Conservation (phyloP, 2,113 vertebrate genomes). For the Rattus rattus region DNA sequence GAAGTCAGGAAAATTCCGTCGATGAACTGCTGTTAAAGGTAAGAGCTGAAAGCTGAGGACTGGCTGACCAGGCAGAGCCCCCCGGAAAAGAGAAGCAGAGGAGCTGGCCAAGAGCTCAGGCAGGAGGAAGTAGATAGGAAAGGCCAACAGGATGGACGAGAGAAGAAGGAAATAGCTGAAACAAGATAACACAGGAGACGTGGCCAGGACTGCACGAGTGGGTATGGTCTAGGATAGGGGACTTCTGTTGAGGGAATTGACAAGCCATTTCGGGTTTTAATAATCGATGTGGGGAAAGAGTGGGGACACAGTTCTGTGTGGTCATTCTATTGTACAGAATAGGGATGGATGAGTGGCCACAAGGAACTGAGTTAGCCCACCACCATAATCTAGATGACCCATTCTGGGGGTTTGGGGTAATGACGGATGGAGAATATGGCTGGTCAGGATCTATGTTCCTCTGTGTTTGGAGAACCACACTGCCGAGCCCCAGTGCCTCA, state of each 20-base stretch:
- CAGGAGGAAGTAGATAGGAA: neutral
- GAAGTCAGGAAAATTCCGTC: neutral
- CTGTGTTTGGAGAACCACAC: neutral
- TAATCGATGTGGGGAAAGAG: accelerated
- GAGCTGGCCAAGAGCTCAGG: neutral
- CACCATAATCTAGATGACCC: neutral
- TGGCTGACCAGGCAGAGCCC: neutral
- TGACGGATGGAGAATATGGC: neutral
- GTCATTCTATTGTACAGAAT: neutral
- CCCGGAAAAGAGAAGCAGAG: neutral
- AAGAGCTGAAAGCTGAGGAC: neutral
- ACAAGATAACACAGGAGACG: neutral
- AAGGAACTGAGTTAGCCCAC: neutral
- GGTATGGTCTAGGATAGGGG: neutral
- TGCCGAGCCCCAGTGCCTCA: too few species aligned
- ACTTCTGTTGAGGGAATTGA: neutral
- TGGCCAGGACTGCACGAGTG: neutral
- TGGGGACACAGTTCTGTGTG: neutral
- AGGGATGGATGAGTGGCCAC: too few species aligned
- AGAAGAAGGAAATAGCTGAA: neutral
- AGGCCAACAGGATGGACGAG: too few species aligned
- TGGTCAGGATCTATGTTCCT: accelerated
- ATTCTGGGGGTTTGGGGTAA: neutral
- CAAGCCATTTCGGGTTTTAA: neutral
- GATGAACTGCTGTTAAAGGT: neutral